phyloP scores from a whole-genome alignment of 2,888 invertebrate genomes.

The Margaritifera margaritifera region DNA sequence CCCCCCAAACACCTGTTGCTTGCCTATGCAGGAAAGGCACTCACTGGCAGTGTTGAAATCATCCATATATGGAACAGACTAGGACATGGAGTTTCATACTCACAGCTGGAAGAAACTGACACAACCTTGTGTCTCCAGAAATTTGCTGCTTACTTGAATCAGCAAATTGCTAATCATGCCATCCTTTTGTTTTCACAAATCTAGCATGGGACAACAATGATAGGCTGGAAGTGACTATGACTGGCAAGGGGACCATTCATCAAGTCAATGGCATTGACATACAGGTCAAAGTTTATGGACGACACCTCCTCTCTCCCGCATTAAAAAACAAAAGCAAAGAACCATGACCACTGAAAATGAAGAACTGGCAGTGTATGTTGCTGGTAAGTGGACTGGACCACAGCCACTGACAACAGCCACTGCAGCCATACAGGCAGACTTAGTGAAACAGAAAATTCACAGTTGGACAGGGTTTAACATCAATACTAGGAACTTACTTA shows the following conservation, averaged over 20 bases:
- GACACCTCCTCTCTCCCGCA: neutral
- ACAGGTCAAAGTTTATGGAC: conserved; percentile 16
- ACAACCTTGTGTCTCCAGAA: conserved; percentile 37
- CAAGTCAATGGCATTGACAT: conserved; percentile 44
- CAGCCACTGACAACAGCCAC: neutral
- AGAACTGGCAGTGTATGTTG: neutral
- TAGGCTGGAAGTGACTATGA: conserved; percentile 34
- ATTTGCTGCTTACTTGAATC: conserved; percentile 27
- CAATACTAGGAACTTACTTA: neutral
- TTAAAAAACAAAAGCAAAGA: neutral
- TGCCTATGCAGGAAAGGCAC: neutral
- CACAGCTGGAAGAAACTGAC: conserved; percentile 19
- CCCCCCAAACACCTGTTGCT: conserved; percentile 1
- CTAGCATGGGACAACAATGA: conserved; percentile 36
- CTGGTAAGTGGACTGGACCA: neutral
- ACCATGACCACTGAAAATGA: neutral
- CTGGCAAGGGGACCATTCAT: conserved; percentile 38
- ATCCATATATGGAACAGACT: conserved; percentile 23
- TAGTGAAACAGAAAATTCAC: neutral
- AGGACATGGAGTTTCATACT: conserved; percentile 30
- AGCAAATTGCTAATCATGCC: conserved; percentile 39
- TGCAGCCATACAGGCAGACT: neutral
- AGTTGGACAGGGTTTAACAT: conserved; percentile 6
- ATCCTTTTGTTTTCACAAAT: conserved; percentile 2
- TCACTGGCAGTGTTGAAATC: conserved; percentile 6